Conservation (phyloP, 2,113 vertebrate species). For the Oncorhynchus gorbuscha region DNA sequence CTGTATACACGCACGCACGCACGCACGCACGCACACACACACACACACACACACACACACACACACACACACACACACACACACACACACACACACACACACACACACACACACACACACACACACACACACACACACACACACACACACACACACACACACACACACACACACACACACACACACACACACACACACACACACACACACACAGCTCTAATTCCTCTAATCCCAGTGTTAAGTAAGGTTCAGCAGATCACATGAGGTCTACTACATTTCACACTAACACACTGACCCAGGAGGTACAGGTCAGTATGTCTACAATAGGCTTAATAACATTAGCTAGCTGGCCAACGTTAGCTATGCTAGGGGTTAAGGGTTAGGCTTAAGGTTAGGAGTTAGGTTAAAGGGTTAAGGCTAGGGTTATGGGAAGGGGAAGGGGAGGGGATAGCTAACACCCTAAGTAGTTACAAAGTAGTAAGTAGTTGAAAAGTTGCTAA, state of each 20-base stretch:
- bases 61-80: slow-evolving; percentile 12
- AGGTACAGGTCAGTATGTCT: neutral
- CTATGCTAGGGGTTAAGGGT: too few relatives aligned
- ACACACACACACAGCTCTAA: neutral
- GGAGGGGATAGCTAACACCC: too few relatives aligned
- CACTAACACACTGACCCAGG: neutral
- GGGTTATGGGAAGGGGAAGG: too few relatives aligned
- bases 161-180: neutral
- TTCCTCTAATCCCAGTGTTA: neutral
- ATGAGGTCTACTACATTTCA: neutral
- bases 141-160: neutral
- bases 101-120: neutral
- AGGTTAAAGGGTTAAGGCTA: too few relatives aligned
- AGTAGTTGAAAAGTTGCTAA: too few relatives aligned
- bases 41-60: neutral
- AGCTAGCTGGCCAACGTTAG: too few relatives aligned
- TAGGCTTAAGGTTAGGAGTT: too few relatives aligned
- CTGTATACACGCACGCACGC: slow-evolving; percentile 5
- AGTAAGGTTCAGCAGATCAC: too few relatives aligned
- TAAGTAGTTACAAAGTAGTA: too few relatives aligned
- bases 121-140: neutral
- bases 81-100: slow-evolving; percentile 6
- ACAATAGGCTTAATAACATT: neutral
- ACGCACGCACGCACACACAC: neutral
- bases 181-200: slow-evolving; percentile 9